phyloP scores from a whole-genome alignment of 2,888 invertebrate genomes.

The Tetheella fluctuosa region DNA sequence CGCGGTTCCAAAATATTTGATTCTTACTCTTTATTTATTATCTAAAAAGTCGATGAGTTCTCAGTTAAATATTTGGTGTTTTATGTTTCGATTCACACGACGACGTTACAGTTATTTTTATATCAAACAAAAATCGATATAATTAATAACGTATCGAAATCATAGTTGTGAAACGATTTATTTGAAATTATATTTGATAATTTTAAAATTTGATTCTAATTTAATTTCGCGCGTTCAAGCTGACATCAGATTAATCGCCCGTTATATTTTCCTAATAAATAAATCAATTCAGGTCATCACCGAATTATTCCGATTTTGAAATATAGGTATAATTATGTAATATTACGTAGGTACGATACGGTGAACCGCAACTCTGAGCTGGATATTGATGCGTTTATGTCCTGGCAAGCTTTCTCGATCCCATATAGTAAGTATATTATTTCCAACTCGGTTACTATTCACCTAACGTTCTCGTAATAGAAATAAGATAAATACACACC shows the following conservation, averaged over 20 bases:
- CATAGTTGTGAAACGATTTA: not conserved
- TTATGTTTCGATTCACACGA: constrained; percentile 77
- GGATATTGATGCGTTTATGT: not conserved
- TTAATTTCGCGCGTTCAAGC: constrained; percentile 37
- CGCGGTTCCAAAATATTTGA: constrained; percentile 45
- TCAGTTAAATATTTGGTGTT: constrained; percentile 80
- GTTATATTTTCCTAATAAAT: constrained; percentile 79
- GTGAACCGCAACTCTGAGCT: not conserved
- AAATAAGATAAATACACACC: constrained; percentile 73
- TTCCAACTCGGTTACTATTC: not conserved
- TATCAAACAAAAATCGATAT: constrained; percentile 31
- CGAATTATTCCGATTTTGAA: constrained; percentile 23
- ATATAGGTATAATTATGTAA: constrained; percentile 31
- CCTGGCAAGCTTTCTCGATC: not conserved
- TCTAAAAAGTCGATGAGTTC: constrained; percentile 83
- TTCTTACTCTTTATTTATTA: constrained; percentile 77
- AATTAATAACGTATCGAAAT: constrained; percentile 13
- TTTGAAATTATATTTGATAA: constrained; percentile 23
- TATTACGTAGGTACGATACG: not conserved
- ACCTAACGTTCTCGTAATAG: not conserved
- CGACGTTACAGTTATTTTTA: constrained; percentile 34
- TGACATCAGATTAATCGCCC: constrained; percentile 58
- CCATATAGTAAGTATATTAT: not conserved
- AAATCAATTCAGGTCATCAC: constrained; percentile 68
- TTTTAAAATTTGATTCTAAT: constrained; percentile 25